Evolutionary conservation across 2,113 vertebrate genomes (phyloP).

Genomic region (Dicrurus megarhynchus): DNA sequence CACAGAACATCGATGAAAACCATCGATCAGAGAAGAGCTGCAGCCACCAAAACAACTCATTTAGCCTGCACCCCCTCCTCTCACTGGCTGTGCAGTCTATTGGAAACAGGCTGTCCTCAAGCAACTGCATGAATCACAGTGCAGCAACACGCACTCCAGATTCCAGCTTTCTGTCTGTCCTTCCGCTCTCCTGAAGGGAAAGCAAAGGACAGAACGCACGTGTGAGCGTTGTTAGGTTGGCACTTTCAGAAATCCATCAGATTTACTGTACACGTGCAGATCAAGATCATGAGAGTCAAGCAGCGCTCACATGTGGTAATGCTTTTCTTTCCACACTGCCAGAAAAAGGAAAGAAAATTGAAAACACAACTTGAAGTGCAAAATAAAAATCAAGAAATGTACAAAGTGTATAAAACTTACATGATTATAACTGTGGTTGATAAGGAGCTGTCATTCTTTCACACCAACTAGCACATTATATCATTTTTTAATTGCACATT

Average conservation of each 20-base stretch:
- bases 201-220: neutral
- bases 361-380: neutral
- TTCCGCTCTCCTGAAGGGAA: accelerated
- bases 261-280: neutral
- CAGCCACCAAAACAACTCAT: neutral
- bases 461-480: neutral
- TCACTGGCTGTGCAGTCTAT: neutral
- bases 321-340: neutral
- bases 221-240: neutral
- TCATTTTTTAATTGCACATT: neutral
- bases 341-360: neutral
- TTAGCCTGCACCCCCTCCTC: neutral
- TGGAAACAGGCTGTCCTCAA: neutral
- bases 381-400: neutral
- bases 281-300: neutral
- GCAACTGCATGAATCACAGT: neutral
- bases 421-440: neutral
- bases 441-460: neutral
- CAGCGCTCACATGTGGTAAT: neutral
- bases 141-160: neutral
- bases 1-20: neutral
- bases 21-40: neutral
- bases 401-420: neutral
- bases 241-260: neutral
- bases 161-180: neutral